phyloP scores from a whole-genome alignment of 2,113 vertebrate genomes.

The Tragulus kanchil region DNA sequence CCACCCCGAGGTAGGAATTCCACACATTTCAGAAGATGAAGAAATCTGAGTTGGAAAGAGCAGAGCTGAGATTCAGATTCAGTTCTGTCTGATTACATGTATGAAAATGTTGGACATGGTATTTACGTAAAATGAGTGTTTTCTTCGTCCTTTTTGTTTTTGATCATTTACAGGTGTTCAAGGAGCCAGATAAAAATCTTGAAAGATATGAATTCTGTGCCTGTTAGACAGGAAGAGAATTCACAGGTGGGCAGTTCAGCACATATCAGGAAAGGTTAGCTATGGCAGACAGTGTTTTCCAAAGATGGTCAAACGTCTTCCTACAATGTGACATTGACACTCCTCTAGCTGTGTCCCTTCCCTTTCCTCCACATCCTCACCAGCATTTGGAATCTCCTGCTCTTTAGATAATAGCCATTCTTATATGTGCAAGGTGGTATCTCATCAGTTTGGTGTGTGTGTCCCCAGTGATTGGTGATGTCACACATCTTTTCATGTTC shows the following conservation, averaged over 20 bases:
- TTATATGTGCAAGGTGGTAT: not conserved
- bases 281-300: not conserved
- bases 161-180: not conserved
- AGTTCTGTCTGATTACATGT: not conserved
- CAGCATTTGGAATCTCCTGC: not conserved
- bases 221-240: not conserved
- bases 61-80: not conserved
- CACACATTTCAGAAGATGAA: not conserved
- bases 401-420: not conserved
- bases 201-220: not conserved
- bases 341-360: not conserved
- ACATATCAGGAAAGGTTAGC: not conserved
- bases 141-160: constrained; percentile 2
- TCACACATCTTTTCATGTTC: not conserved
- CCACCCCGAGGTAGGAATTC: not conserved
- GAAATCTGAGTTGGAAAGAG: not conserved
- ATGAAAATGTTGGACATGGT: not conserved
- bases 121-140: not conserved
- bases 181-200: not conserved
- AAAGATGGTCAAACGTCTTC: not conserved
- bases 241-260: not conserved
- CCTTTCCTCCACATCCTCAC: not conserved
- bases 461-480: not conserved
- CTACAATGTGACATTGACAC: not conserved
- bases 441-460: not conserved